Conservation (phyloP, 2,113 vertebrate species). For the Tragelaphus imberbis region DNA sequence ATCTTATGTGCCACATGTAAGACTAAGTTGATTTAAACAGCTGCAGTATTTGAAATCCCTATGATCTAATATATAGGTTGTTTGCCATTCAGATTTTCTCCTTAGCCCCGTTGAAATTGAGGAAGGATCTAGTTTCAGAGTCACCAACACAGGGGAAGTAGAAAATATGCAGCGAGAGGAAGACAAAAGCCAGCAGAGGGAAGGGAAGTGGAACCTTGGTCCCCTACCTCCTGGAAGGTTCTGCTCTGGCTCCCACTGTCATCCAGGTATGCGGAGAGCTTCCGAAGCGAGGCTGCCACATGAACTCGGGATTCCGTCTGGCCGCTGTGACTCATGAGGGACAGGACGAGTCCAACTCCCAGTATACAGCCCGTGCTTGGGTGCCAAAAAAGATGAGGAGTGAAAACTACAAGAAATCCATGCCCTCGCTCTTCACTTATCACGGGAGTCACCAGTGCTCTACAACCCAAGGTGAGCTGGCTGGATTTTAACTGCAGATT, state of each 20-base stretch:
- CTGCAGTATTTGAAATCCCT: background rate
- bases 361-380: slow-evolving; percentile 88
- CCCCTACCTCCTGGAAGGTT: slow-evolving; percentile 90
- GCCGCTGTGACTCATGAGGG: slow-evolving; percentile 85
- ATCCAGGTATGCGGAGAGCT: slow-evolving; percentile 83
- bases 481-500: background rate
- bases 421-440: fast-evolving
- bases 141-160: background rate
- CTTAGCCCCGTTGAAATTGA: background rate
- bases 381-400: background rate
- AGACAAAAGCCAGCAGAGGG: background rate
- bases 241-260: slow-evolving; percentile 84
- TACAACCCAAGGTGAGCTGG: background rate
- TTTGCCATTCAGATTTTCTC: background rate
- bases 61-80: background rate
- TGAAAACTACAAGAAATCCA: background rate
- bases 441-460: fast-evolving
- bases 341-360: slow-evolving; percentile 89
- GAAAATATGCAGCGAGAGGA: background rate
- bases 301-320: slow-evolving; percentile 78
- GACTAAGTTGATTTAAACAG: slow-evolving; percentile 22
- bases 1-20: background rate
- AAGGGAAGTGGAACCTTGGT: background rate
- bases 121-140: background rate
- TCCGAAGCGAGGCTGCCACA: slow-evolving; percentile 77